Evolutionary conservation across 2,888 invertebrate species (phyloP).

Genomic region (Drosophila prostipennis): DNA sequence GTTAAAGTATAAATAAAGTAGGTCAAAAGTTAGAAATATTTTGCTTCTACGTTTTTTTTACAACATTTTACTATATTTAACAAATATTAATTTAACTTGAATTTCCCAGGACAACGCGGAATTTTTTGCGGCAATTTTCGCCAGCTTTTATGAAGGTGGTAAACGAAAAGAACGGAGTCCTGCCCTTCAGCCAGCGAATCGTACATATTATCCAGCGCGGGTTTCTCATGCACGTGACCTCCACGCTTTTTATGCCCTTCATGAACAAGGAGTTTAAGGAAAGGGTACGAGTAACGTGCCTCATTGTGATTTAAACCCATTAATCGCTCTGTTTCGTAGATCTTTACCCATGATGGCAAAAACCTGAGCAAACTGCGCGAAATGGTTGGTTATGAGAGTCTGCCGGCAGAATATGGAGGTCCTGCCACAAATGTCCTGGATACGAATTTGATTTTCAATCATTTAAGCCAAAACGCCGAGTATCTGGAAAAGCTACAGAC

Average conservation of each 20-base stretch:
- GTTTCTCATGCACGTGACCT: constrained; percentile 78
- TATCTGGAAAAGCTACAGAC: constrained; percentile 76
- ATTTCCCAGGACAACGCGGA: constrained; percentile 71
- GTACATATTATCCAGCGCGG: constrained; percentile 82
- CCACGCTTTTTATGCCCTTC: constrained; percentile 79
- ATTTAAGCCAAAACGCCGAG: constrained; percentile 69
- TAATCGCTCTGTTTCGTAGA: constrained; percentile 48
- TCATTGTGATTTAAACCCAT: no score
- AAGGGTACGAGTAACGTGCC: constrained; percentile 56
- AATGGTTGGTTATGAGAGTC: constrained; percentile 78
- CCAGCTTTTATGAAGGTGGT: constrained; percentile 75
- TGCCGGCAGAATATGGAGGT: constrained; percentile 82
- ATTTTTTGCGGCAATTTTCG: constrained; percentile 74
- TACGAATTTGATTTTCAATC: constrained; percentile 74
- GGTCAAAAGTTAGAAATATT: no score
- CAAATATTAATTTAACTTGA: not conserved
- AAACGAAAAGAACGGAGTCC: constrained; percentile 78
- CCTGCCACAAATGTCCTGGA: constrained; percentile 76
- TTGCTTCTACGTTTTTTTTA: no score
- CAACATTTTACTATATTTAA: no score
- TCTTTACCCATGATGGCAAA: constrained; percentile 79
- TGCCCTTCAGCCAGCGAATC: constrained; percentile 78
- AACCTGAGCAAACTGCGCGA: constrained; percentile 79
- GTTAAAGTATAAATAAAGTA: no score
- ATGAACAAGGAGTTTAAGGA: constrained; percentile 81